phyloP scores from a whole-genome alignment of 2,888 invertebrate species.

The Cosmia trapezina region DNA sequence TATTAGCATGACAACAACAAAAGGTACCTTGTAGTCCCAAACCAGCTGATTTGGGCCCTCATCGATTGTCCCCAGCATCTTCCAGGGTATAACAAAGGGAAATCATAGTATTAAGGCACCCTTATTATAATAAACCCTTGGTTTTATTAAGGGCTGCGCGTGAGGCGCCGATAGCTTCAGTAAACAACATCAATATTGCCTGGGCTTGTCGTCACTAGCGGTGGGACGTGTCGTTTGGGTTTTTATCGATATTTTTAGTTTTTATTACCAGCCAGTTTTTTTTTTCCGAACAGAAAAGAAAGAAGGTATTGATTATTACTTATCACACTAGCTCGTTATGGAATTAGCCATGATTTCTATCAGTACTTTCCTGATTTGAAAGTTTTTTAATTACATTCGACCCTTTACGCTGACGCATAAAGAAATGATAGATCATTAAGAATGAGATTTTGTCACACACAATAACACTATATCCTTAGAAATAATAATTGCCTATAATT shows the following conservation, averaged over 20 bases:
- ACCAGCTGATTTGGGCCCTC: slow-evolving; percentile 39
- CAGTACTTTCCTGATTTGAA: too few relatives aligned
- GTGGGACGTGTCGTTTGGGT: slow-evolving; percentile 26
- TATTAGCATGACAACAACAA: slow-evolving; percentile 32
- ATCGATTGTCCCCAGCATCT: slow-evolving; percentile 55
- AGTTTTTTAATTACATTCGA: neutral
- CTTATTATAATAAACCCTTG: slow-evolving; percentile 71
- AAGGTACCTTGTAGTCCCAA: slow-evolving; percentile 4
- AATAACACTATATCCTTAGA: too few relatives aligned
- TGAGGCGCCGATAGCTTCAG: slow-evolving; percentile 75
- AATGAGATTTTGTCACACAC: too few relatives aligned
- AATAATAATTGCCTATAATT: too few relatives aligned
- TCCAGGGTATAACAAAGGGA: slow-evolving; percentile 56
- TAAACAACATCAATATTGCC: slow-evolving; percentile 83
- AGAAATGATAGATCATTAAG: too few relatives aligned
- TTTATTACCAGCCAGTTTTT: too few relatives aligned
- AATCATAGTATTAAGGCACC: slow-evolving; percentile 56
- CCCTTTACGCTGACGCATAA: neutral
- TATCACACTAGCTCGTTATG: too few relatives aligned
- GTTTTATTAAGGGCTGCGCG: slow-evolving; percentile 73
- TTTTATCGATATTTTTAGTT: slow-evolving; percentile 34
- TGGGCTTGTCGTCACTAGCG: slow-evolving; percentile 65
- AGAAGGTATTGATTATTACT: too few relatives aligned
- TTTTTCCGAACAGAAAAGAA: too few relatives aligned
- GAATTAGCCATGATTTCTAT: too few relatives aligned